phyloP scores from a whole-genome alignment of 2,888 invertebrate species.

The Spisula subtruncata region DNA sequence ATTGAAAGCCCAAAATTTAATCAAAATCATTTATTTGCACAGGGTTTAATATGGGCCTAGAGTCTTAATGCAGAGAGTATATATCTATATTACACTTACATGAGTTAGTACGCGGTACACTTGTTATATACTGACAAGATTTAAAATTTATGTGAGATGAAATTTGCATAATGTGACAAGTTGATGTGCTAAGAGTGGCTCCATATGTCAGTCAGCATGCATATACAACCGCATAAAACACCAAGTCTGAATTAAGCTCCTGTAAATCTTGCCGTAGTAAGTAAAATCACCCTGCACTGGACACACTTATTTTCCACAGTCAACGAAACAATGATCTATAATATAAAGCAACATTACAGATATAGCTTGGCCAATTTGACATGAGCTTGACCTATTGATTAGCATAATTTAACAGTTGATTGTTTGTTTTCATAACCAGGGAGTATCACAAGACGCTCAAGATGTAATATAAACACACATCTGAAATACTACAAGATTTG shows the following conservation, averaged over 20 bases:
- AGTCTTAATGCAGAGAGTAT: neutral
- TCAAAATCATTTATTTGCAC: constrained; percentile 19
- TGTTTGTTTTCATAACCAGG: too few species aligned
- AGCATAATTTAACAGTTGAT: too few species aligned
- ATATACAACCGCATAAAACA: neutral
- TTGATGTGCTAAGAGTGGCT: neutral
- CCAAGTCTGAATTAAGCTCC: neutral
- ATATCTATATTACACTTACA: neutral
- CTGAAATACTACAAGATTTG: too few species aligned
- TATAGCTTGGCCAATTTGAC: too few species aligned
- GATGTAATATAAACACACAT: too few species aligned
- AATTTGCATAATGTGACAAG: constrained; percentile 29
- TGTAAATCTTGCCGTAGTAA: neutral
- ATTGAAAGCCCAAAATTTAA: constrained; percentile 23
- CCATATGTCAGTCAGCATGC: neutral
- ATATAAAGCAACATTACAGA: too few species aligned
- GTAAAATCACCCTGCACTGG: neutral
- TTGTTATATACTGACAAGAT: constrained; percentile 4
- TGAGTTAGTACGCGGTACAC: neutral
- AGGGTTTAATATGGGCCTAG: neutral
- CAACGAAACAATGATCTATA: too few species aligned
- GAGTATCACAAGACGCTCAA: too few species aligned
- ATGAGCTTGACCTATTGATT: too few species aligned
- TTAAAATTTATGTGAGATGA: constrained; percentile 2
- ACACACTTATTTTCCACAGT: too few species aligned